Evolutionary conservation across 2,797 vertebrate species (phyloP).

Genomic region (Rhyacichthys aspro): DNA sequence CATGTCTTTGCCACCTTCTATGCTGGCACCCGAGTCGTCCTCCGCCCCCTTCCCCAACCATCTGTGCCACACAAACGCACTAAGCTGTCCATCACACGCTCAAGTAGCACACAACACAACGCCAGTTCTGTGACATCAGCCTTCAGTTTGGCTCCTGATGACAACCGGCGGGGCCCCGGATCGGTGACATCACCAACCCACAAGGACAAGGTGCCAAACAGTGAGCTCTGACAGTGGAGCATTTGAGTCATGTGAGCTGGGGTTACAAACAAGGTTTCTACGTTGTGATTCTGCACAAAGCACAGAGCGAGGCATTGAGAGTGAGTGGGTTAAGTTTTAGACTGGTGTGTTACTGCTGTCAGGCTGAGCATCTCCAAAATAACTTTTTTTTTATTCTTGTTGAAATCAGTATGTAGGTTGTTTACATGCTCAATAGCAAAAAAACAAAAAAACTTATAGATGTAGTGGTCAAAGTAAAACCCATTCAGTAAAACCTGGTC

Average conservation of each 20-base stretch:
- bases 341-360: no score
- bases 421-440: no score
- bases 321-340: background rate
- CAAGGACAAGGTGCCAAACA: slow-evolving; percentile 51
- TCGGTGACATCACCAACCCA: slow-evolving; percentile 62
- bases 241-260: slow-evolving; percentile 61
- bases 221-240: slow-evolving; percentile 48
- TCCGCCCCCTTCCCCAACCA: slow-evolving; percentile 52
- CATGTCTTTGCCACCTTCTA: slow-evolving; percentile 64
- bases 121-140: slow-evolving; percentile 63
- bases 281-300: slow-evolving; percentile 53
- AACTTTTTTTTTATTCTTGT: no score
- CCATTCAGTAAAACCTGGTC: no score
- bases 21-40: slow-evolving; percentile 53
- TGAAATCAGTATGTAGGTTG: no score
- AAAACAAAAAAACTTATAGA: no score
- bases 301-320: slow-evolving; percentile 23
- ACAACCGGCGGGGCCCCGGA: slow-evolving; percentile 29
- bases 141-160: slow-evolving; percentile 28
- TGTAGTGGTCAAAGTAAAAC: no score
- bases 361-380: no score
- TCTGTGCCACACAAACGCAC: slow-evolving; percentile 73
- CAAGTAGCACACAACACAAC: slow-evolving; percentile 22
- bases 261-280: slow-evolving; percentile 45
- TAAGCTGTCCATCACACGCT: slow-evolving; percentile 67